phyloP scores from a whole-genome alignment of 2,113 vertebrate genomes.

The Hyaena hyaena region DNA sequence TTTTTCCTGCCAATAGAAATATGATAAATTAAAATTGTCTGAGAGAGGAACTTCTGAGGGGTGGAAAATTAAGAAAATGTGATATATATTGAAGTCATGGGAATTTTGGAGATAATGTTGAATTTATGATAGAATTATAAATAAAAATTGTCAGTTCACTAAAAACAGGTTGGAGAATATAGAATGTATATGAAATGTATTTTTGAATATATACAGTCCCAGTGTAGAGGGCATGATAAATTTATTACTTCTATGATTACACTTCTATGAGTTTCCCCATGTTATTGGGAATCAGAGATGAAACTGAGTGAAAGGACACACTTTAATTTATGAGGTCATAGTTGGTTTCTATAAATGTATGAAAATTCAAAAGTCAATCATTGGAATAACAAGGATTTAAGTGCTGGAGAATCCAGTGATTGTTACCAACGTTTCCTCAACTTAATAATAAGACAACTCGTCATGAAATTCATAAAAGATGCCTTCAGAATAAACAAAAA shows the following conservation, averaged over 20 bases:
- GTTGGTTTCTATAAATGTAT: not conserved
- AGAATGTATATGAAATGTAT: not conserved
- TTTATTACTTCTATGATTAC: not conserved
- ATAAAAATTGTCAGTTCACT: not conserved
- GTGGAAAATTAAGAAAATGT: not conserved
- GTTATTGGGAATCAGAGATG: not conserved
- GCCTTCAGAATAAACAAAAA: not conserved
- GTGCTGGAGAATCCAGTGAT: not conserved
- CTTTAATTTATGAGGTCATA: not conserved
- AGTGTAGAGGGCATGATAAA: not conserved
- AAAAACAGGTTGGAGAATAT: not conserved
- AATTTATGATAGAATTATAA: not conserved
- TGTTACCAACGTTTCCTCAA: not conserved
- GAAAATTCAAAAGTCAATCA: not conserved
- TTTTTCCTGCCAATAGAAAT: not conserved
- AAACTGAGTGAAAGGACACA: not conserved
- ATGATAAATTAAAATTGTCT: slow-evolving; percentile 5
- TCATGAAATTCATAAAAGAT: slow-evolving; percentile 18
- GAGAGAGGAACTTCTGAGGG: not conserved
- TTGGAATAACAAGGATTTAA: not conserved
- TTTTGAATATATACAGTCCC: not conserved
- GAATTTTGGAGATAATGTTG: not conserved
- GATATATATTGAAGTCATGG: not conserved
- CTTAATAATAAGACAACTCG: not conserved
- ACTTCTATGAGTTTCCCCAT: not conserved